Base-by-base conservation (phyloP, 2,113 vertebrate genomes). In the Paracanthobrama guichenoti region DNA sequence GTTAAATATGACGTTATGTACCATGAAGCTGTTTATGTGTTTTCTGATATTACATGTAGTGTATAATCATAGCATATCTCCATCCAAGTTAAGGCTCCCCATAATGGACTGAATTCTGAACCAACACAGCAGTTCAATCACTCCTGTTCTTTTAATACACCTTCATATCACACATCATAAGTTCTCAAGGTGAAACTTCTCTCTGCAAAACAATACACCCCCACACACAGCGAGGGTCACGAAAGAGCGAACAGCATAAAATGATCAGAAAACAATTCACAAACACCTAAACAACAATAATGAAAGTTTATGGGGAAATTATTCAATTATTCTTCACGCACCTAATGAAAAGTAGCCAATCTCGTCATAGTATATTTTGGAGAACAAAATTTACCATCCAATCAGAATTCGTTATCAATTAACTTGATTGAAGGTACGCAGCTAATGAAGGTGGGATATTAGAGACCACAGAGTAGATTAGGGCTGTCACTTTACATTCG, bases 141-240 rank as follows among this genome's bases (percentile, higher is more conserved):
- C 77, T 79, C 57, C 8, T 9, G 1, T 48, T 73, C 22, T 53
- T 31, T 75, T 75, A 53, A 53, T 64, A 26, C 39, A 62, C 77
- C 39, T 62, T 64, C n/a, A 46, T 79, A 79, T 62, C 35, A 60
- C 55, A 79, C 35, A 57, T 77, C 31, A 39, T 77, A 77, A 59
- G 50, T 22, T 77, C 75, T 77, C 20, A 77, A 59, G 53, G 75
- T 77, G 53, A 77, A 77, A 46, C 57, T 11, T 79, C n/a, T 79
- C 2, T 64, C 57, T 62, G 39, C 39, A 79, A 64, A 76, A 35
- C 75, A 73, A 24, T 14, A 71, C 42, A 1, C 39, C 69, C 22
- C 2, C 71, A 16, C 71, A 46, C 42, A 48, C 71, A 73, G 22
- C 42, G 6, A 46, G 71, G n/a, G 42, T 26, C 71, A 73, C 4